Evolutionary conservation across 2,113 vertebrate species (phyloP), one percentile per base, ranked within the genome.

Genomic region (Triplophysa dalaica): DNA sequence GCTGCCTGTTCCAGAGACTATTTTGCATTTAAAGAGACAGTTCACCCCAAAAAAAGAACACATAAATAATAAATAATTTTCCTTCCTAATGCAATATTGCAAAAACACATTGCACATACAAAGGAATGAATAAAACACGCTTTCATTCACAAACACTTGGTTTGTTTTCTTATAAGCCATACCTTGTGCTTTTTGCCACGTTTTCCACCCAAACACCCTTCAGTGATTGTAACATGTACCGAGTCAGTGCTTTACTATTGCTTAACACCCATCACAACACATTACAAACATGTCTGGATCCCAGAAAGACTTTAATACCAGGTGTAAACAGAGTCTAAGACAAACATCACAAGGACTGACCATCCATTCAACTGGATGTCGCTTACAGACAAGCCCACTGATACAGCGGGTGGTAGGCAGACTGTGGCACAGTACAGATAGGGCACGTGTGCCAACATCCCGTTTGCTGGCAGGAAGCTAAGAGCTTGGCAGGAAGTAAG

Each of bases 101-200:
- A 33, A 87, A 85, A 69, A 76, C 21, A 65, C 74, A 75, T 70
- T 38, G 81, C 45, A 17, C 64, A 85, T 85, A 86, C 86, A 88
- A 87, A 87, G 85, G 19, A 26, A 66, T 50, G 2, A 26, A 4
- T 50, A 22, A 19, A 67, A n/a, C n/a, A n/a, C n/a, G n/a, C n/a
- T 11, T 19, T 16, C 16, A 50, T 1, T 17, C 12, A 52, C 17
- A 52, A 52, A 14, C 17, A 52, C 14, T 14, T 16, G 8, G 50
- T 52, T 52, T 52, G 50, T 52, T 17, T 52, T 52, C 50, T 52
- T 4, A 17, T 4, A 2, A 52, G 50, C 14, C 50, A 16, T 19
- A 52, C 16, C 16, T 52, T 4, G 14, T 4, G 16, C 50, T 17
- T 45, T 45, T 11, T 45, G 10, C 43, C 2, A 3, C 8, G 11